Evolutionary conservation across 2,797 vertebrate genomes (phyloP), one percentile per base, ranked within the genome.

Genomic region (Rhinogobio ventralis): DNA sequence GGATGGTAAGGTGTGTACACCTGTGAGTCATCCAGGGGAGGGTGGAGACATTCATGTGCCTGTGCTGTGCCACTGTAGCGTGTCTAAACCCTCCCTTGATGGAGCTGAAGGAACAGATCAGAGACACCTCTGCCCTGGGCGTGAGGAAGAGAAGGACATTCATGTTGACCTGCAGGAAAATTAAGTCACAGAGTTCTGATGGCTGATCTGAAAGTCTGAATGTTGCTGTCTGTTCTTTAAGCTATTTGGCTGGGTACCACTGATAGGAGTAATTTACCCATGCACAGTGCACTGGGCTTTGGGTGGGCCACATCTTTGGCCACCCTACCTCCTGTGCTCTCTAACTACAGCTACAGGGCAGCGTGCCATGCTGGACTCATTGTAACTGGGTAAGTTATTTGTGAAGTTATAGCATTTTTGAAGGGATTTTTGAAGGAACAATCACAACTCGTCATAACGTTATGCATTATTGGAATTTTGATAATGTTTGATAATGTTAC

Each of bases 331-430:
- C 28, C 69, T 30, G 75, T 84, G 42, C 42, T 83, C 45, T 67
- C 45, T 53, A 53, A 82, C n/a, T 79, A 82, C 42, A 69, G 66
- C 85, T 85, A 62, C 84, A 87, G 80, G 53, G 46, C 55, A 69
- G 72, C 19, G 8, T 53, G 20, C 25, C 28, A 53, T 60, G 17
- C 66, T 51, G 87, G 53, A 81, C 87, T 92, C 53, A 74, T 90
- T 78, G 83, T 92, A 23, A 82, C 88, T 83, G 89, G 88, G 88
- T 91, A 82, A 90, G 91, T 90, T 72, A 51, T 30, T 84, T 73
- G 30, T 71, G 11, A 64, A 33, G 75, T 73, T 82, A n/a, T 82
- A 13, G 55, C 36, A 71, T 75, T 85, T 87, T 42, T 57, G 23
- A 33, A 7, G 19, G 25, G 5, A 4, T 17, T 81, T 66, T 62